Percentiles rank a stretch among this genome's conserved stretches.
Conservation (phyloP, 2,797 vertebrate genomes). For the Morelia viridis region DNA sequence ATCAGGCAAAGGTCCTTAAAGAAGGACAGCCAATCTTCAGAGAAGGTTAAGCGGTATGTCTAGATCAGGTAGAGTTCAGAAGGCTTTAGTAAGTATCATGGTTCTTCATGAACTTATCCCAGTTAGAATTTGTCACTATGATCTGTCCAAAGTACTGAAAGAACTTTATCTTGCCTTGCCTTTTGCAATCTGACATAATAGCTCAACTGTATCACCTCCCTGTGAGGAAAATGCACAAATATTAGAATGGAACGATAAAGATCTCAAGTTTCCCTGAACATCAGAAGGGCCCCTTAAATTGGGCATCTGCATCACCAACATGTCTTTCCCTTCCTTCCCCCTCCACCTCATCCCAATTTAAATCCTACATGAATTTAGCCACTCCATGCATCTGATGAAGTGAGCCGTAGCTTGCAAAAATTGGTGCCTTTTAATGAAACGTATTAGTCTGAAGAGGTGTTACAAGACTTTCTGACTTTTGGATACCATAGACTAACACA, state of each 20-base stretch:
- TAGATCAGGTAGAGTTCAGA: background rate
- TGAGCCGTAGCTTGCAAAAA: background rate
- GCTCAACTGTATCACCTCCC: background rate
- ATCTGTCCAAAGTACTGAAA: background rate
- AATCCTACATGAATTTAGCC: background rate
- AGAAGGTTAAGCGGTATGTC: background rate
- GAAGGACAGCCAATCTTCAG: background rate
- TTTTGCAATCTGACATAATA: background rate
- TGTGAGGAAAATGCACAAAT: background rate
- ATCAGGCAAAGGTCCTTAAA: no score
- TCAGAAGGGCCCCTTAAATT: background rate
- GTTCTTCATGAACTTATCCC: background rate
- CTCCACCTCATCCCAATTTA: background rate
- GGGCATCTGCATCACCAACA: background rate
- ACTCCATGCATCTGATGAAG: background rate
- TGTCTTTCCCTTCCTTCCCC: background rate
- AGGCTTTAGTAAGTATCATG: background rate
- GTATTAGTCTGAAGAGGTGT: background rate
- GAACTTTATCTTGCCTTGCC: background rate
- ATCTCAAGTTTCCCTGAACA: background rate
- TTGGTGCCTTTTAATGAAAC: background rate
- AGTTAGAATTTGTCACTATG: background rate
- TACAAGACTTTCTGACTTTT: background rate
- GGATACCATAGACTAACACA: background rate
- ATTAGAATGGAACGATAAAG: background rate